These are phyloP conservation scores for Polyodon spathula DNA, from an alignment of 2,113 vertebrate species.

Conservation along the genomic window DNA sequence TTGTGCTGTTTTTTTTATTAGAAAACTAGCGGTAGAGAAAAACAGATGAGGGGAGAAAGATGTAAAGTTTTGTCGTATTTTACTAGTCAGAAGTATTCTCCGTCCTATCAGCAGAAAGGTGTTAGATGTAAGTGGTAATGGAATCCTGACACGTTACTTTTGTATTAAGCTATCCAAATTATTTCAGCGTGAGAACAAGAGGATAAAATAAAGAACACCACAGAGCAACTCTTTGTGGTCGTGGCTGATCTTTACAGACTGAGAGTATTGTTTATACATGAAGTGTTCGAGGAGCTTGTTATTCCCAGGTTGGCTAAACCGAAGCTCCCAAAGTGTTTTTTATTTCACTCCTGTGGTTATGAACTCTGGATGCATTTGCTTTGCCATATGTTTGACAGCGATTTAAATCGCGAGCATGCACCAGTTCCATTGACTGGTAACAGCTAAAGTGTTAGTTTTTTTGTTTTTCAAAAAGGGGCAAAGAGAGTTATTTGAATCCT, in stretches of 20 bases:
- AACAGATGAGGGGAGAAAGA: constrained; percentile 13
- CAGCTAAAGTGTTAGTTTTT: not conserved
- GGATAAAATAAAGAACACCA: no score
- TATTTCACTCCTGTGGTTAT: not conserved
- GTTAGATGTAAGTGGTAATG: constrained; percentile 38
- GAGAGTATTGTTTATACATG: not conserved
- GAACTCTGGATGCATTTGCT: constrained; percentile 1
- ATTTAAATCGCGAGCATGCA: not conserved
- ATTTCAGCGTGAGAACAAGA: not conserved
- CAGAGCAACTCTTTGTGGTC: not conserved
- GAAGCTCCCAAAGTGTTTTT: not conserved
- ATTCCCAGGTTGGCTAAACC: not conserved
- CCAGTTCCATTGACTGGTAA: not conserved
- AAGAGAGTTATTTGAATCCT: no score
- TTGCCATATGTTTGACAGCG: not conserved
- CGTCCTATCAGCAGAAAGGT: not conserved
- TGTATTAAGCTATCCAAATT: constrained; percentile 26
- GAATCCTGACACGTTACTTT: constrained; percentile 36
- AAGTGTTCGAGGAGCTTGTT: not conserved
- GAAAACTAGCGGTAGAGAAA: constrained; percentile 49
- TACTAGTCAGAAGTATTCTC: constrained; percentile 57
- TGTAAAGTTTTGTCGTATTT: constrained; percentile 66
- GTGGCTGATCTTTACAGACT: not conserved
- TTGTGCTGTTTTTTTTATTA: constrained; percentile 71
- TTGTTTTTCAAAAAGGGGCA: no score